phyloP scores from a whole-genome alignment of 2,888 invertebrate species.

The Euzophera pinguis region DNA sequence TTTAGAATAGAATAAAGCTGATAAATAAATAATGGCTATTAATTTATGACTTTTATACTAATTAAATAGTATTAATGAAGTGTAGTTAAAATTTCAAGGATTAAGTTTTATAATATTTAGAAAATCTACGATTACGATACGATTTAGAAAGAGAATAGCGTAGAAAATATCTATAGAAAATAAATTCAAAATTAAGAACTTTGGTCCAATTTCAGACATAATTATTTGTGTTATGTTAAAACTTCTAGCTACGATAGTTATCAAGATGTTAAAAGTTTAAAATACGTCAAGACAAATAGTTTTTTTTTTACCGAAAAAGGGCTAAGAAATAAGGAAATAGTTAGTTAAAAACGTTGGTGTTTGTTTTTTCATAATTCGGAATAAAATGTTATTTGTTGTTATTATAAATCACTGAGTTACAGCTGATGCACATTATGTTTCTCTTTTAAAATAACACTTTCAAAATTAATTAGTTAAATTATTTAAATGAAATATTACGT shows the following conservation, averaged over 20 bases:
- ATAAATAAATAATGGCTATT: background rate
- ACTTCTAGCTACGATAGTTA: constrained; percentile 14
- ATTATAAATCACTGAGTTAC: too few relatives aligned
- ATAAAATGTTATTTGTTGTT: too few relatives aligned
- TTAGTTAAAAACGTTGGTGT: too few relatives aligned
- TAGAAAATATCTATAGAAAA: constrained; percentile 52
- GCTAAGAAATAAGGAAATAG: background rate
- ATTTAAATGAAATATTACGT: too few relatives aligned
- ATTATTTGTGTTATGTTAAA: constrained; percentile 24
- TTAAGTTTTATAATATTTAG: constrained; percentile 22
- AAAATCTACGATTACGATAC: constrained; percentile 34
- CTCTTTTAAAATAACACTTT: too few relatives aligned
- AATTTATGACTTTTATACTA: background rate
- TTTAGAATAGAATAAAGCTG: background rate
- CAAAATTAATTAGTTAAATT: too few relatives aligned
- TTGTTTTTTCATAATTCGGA: too few relatives aligned
- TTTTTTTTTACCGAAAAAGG: background rate
- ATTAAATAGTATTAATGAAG: background rate
- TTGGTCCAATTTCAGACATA: constrained; percentile 63
- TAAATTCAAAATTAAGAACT: constrained; percentile 58
- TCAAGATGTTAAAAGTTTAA: constrained; percentile 8
- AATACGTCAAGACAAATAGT: background rate
- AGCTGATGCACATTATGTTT: too few relatives aligned
- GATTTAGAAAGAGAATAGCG: constrained; percentile 34
- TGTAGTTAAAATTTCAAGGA: constrained; percentile 9